Percentiles rank a stretch among this genome's conserved stretches.
Evolutionary conservation across 1,140 invertebrate genomes (phyloP).

Genomic region (Achatina immaculata): DNA sequence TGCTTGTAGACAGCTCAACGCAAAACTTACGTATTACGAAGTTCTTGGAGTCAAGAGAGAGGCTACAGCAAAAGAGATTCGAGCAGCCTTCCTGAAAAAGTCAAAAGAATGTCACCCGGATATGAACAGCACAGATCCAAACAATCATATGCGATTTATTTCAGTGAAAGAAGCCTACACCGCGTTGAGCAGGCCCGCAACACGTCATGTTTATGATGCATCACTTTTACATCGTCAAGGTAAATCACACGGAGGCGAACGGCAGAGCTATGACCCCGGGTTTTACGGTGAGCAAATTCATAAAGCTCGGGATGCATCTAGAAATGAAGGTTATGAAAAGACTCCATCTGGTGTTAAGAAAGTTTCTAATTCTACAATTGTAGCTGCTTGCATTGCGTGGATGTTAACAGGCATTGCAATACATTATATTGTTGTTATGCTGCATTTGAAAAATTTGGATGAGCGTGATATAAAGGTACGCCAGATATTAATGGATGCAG

Average conservation of each 20-base stretch:
- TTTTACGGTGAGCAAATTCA: neutral
- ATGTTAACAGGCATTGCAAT: neutral
- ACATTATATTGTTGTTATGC: neutral
- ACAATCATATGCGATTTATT: slow-evolving; percentile 23
- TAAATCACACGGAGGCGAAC: neutral
- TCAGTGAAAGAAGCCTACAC: slow-evolving; percentile 27
- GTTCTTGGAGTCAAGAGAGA: neutral
- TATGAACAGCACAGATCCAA: slow-evolving; percentile 16
- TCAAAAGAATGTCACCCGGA: slow-evolving; percentile 37
- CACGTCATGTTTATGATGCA: slow-evolving; percentile 13
- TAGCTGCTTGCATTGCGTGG: neutral
- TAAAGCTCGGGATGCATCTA: neutral
- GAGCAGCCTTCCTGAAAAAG: slow-evolving; percentile 19
- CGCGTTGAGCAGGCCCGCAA: slow-evolving; percentile 7
- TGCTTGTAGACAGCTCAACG: neutral
- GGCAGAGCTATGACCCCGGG: neutral
- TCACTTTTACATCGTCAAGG: neutral
- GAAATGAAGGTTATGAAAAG: neutral
- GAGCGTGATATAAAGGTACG: neutral
- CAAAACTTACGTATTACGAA: slow-evolving; percentile 20
- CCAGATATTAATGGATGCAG: neutral
- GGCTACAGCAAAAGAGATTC: slow-evolving; percentile 20
- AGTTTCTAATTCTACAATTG: neutral
- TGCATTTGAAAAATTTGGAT: slow-evolving; percentile 9
- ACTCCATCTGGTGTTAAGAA: neutral